These are phyloP conservation scores for Acrocephalus scirpaceus DNA, from an alignment of 2,797 vertebrate species.

Conservation along the genomic window DNA sequence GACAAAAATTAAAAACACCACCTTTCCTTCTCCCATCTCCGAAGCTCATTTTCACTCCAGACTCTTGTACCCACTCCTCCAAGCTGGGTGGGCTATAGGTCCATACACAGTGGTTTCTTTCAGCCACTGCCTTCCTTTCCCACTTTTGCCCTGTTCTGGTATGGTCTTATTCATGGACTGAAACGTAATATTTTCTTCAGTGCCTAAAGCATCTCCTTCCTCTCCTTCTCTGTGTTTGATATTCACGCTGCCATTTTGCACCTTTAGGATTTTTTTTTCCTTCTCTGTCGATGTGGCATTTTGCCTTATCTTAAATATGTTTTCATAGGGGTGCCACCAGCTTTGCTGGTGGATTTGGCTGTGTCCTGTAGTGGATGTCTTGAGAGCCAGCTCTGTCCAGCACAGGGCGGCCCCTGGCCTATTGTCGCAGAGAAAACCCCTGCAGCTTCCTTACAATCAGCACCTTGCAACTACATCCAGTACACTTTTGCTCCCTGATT, in stretches of 20 bases:
- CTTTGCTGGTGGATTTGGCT: neutral
- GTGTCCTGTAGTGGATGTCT: neutral
- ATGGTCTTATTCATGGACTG: neutral
- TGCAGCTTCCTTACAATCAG: neutral
- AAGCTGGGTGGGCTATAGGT: neutral
- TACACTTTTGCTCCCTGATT: neutral
- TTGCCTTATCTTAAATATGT: neutral
- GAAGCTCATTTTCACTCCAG: neutral
- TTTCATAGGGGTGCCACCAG: neutral
- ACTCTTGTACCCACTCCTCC: neutral
- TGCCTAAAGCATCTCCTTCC: neutral
- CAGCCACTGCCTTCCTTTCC: neutral
- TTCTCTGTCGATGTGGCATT: neutral
- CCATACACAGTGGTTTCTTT: neutral
- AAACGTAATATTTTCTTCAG: neutral
- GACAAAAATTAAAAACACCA: neutral
- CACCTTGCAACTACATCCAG: neutral
- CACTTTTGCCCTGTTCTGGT: neutral
- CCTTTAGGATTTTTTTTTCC: accelerated
- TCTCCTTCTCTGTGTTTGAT: neutral
- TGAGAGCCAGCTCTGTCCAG: neutral
- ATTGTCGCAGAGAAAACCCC: neutral
- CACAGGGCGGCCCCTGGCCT: too few species aligned
- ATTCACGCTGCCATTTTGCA: neutral
- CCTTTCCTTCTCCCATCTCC: neutral